Evolutionary conservation across 1,140 invertebrate species (phyloP).

Genomic region (Ptiloglossa arizonensis): DNA sequence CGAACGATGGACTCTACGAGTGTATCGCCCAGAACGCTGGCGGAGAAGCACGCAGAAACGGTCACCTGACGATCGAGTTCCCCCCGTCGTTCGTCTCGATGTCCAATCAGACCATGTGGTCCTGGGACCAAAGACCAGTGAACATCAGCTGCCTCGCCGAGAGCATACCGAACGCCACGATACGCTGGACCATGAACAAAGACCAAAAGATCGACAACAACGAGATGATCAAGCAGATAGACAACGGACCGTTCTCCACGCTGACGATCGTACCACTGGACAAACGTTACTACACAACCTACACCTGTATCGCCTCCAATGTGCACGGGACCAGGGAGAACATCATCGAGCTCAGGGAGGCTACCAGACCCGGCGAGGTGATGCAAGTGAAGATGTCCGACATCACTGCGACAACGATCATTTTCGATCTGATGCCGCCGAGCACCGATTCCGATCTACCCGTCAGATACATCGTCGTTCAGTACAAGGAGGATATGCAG

Average conservation of each 20-base stretch:
- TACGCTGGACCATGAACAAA: slow-evolving; percentile 87
- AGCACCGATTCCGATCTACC: slow-evolving; percentile 88
- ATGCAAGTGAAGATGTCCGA: slow-evolving; percentile 84
- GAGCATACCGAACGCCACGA: slow-evolving; percentile 95
- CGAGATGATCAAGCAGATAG: slow-evolving; percentile 83
- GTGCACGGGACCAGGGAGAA: slow-evolving; percentile 86
- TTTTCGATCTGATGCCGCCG: slow-evolving; percentile 89
- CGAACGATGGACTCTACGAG: slow-evolving; percentile 94
- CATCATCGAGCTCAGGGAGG: slow-evolving; percentile 88
- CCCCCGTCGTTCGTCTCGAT: slow-evolving; percentile 90
- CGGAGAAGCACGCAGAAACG: slow-evolving; percentile 88
- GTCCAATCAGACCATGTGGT: slow-evolving; percentile 87
- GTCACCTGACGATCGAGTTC: slow-evolving; percentile 92
- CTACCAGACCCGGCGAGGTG: slow-evolving; percentile 83
- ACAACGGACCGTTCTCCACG: slow-evolving; percentile 86
- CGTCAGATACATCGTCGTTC: slow-evolving; percentile 86
- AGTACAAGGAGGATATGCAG: slow-evolving; percentile 87
- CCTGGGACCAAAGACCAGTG: slow-evolving; percentile 89
- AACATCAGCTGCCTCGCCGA: slow-evolving; percentile 95
- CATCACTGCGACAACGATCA: slow-evolving; percentile 91
- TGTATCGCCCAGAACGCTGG: slow-evolving; percentile 92
- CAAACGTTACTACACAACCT: slow-evolving; percentile 86
- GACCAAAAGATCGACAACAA: slow-evolving; percentile 82
- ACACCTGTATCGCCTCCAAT: slow-evolving; percentile 92
- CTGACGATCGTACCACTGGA: slow-evolving; percentile 86